Evolutionary conservation across 2,113 vertebrate genomes (phyloP).

Genomic region (Gasterosteus aculeatus): DNA sequence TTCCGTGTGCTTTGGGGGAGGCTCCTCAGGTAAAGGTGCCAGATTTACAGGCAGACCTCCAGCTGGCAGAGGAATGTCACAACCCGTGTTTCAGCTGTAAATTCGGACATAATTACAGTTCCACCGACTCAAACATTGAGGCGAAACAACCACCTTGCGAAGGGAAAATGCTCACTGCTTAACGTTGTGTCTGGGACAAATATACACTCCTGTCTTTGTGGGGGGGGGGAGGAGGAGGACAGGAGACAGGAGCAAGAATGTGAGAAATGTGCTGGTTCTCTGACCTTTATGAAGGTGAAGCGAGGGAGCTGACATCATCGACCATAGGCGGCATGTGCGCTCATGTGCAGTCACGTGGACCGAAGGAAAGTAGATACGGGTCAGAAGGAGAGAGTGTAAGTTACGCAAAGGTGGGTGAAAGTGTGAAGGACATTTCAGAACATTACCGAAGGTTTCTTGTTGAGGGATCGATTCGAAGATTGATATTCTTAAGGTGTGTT

Average conservation of each 20-base stretch:
- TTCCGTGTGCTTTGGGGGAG: constrained; percentile 26
- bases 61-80: constrained; percentile 81
- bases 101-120: constrained; percentile 81
- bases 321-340: constrained; percentile 51
- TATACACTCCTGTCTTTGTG: constrained; percentile 67
- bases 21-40: constrained; percentile 65
- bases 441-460: neutral
- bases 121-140: constrained; percentile 69
- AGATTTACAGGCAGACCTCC: constrained; percentile 78
- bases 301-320: constrained; percentile 65
- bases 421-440: neutral
- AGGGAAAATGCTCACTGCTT: constrained; percentile 72
- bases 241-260: constrained; percentile 64
- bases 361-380: constrained; percentile 52
- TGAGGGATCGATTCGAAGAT: neutral
- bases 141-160: constrained; percentile 75
- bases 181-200: constrained; percentile 75
- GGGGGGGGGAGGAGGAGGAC: constrained; percentile 58
- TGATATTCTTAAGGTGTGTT: neutral
- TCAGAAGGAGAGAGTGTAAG: constrained; percentile 53
- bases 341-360: constrained; percentile 58
- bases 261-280: constrained; percentile 66
- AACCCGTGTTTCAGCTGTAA: constrained; percentile 78
- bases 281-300: constrained; percentile 75
- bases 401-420: neutral